Conservation (phyloP, 2,888 invertebrate genomes). For the Nesidiocoris tenuis region DNA sequence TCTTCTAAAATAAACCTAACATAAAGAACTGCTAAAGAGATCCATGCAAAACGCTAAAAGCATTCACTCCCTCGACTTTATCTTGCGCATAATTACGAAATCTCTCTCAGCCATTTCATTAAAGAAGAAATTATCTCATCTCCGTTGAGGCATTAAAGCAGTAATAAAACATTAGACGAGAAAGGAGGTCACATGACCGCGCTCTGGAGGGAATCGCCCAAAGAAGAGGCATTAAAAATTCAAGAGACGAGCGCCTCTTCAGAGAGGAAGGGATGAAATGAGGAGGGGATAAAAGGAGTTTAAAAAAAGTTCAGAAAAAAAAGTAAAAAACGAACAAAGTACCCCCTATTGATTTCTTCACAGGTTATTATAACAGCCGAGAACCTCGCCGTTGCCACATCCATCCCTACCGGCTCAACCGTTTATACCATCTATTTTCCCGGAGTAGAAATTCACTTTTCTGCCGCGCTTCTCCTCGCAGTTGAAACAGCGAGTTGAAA, state of each 20-base stretch:
- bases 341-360: slow-evolving; percentile 26
- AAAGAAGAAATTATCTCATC: slow-evolving; percentile 5
- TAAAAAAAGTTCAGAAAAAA: background rate
- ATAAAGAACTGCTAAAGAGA: too few species aligned
- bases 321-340: background rate
- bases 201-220: background rate
- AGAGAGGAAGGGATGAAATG: background rate
- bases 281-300: background rate
- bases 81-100: slow-evolving; percentile 4
- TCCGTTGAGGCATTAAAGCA: slow-evolving; percentile 16
- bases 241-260: slow-evolving; percentile 1
- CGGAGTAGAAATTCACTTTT: background rate
- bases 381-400: background rate
- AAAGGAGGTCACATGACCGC: background rate
- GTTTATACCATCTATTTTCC: background rate
- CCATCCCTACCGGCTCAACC: background rate
- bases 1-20: too few species aligned
- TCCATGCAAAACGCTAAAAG: too few species aligned
- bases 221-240: slow-evolving; percentile 25
- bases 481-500: background rate
- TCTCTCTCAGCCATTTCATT: background rate
- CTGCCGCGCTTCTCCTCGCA: background rate
- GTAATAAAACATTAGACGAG: slow-evolving; percentile 17
- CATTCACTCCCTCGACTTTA: too few species aligned
- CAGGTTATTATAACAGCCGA: slow-evolving; percentile 7